Conservation (phyloP, 2,797 vertebrate genomes). For the Sylvilagus floridanus region DNA sequence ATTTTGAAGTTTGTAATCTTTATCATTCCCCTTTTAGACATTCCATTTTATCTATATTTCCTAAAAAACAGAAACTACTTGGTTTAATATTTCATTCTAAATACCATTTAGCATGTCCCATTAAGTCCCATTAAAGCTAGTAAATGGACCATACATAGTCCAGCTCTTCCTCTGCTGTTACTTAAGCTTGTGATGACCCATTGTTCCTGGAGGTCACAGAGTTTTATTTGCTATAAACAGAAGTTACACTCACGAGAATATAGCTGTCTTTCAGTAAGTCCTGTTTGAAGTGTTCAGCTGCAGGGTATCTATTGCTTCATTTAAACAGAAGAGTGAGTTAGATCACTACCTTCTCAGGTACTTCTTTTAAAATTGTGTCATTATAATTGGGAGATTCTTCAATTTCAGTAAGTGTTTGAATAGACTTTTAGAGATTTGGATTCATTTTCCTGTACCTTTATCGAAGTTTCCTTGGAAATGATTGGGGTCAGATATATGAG, state of each 20-base stretch:
- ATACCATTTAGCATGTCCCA: slow-evolving; percentile 29
- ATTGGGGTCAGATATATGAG: not conserved
- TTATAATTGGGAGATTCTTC: not conserved
- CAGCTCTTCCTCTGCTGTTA: not conserved
- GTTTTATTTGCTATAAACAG: slow-evolving; percentile 56
- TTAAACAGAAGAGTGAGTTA: slow-evolving; percentile 13
- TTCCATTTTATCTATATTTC: slow-evolving; percentile 76
- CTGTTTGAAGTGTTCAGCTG: not conserved
- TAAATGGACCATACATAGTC: not conserved
- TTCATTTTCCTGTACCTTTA: not conserved
- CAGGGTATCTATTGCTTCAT: not conserved
- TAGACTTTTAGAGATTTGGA: not conserved
- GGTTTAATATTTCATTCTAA: slow-evolving; percentile 82
- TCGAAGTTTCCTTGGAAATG: not conserved
- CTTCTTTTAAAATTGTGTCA: not conserved
- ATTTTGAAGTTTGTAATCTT: slow-evolving; percentile 74
- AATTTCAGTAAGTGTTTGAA: not conserved
- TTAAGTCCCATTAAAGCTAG: slow-evolving; percentile 1
- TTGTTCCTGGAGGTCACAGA: slow-evolving; percentile 42
- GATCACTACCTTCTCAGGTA: not conserved
- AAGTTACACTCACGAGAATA: not conserved
- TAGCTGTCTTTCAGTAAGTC: slow-evolving; percentile 17
- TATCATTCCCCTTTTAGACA: slow-evolving; percentile 74
- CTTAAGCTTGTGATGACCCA: slow-evolving; percentile 27
- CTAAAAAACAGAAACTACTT: slow-evolving; percentile 77